These are phyloP conservation scores for Sphenopsis melanotis DNA, from an alignment of 2,797 vertebrate genomes.

Conservation along the genomic window DNA sequence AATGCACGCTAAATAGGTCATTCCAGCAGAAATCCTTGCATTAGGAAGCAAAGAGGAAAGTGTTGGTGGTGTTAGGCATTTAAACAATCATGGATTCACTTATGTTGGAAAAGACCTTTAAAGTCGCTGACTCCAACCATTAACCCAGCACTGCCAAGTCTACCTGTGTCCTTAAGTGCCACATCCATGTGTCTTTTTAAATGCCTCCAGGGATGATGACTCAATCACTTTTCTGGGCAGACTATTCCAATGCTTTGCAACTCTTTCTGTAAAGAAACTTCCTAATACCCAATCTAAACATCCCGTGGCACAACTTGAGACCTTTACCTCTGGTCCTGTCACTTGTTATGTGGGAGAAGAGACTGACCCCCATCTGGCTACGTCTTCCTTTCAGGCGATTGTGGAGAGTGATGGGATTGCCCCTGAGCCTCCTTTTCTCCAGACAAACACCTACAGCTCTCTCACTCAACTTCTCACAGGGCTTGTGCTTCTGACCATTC, in stretches of 20 bases:
- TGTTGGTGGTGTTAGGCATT: background rate
- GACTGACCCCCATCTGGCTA: background rate
- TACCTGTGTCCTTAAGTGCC: background rate
- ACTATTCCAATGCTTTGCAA: background rate
- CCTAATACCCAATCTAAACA: background rate
- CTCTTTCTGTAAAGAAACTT: background rate
- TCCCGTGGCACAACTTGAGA: background rate
- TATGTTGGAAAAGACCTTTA: background rate
- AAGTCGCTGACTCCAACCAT: background rate
- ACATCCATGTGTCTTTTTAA: background rate
- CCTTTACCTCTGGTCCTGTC: background rate
- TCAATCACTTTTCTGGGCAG: background rate
- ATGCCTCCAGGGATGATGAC: background rate
- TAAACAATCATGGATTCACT: background rate
- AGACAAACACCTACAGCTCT: background rate
- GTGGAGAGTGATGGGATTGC: background rate
- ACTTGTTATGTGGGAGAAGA: background rate
- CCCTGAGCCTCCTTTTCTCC: background rate
- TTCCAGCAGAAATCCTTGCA: constrained; percentile 14
- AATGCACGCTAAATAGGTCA: background rate
- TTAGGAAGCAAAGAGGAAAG: constrained; percentile 9
- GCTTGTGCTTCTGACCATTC: background rate
- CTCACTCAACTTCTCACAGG: background rate
- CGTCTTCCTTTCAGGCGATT: background rate
- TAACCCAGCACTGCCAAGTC: background rate